These are phyloP conservation scores for Adelphocoris suturalis DNA, from an alignment of 2,888 invertebrate species.

Conservation along the genomic window DNA sequence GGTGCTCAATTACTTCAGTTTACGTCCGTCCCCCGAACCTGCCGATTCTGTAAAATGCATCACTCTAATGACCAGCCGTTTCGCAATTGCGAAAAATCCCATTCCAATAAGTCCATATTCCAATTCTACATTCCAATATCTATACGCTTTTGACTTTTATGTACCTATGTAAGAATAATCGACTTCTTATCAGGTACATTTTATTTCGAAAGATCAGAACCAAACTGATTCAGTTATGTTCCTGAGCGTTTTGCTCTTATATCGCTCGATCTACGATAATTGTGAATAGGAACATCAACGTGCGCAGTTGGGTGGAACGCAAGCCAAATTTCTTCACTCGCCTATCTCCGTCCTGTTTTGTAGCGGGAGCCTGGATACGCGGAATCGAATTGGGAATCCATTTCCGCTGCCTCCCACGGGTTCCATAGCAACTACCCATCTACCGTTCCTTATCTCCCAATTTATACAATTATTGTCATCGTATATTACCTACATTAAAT, in stretches of 20 bases:
- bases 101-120: too few relatives aligned
- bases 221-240: too few relatives aligned
- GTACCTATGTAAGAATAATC: too few relatives aligned
- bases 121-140: too few relatives aligned
- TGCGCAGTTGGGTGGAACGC: not conserved
- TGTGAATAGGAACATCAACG: not conserved
- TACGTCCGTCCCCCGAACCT: too few relatives aligned
- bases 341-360: constrained; percentile 21
- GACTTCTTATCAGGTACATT: too few relatives aligned
- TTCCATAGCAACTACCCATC: constrained; percentile 58
- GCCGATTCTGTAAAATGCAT: too few relatives aligned
- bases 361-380: constrained; percentile 18
- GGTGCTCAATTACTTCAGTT: too few relatives aligned
- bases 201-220: too few relatives aligned
- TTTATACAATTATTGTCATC: constrained; percentile 72
- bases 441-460: constrained; percentile 70
- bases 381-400: constrained; percentile 69
- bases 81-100: too few relatives aligned
- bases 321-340: constrained; percentile 40
- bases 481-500: constrained; percentile 68
- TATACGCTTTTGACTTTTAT: too few relatives aligned
- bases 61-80: too few relatives aligned
- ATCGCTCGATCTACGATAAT: not conserved
- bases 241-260: not conserved
- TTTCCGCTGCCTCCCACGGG: constrained; percentile 63